phyloP scores from a whole-genome alignment of 2,888 invertebrate genomes.

The Bombylius major region DNA sequence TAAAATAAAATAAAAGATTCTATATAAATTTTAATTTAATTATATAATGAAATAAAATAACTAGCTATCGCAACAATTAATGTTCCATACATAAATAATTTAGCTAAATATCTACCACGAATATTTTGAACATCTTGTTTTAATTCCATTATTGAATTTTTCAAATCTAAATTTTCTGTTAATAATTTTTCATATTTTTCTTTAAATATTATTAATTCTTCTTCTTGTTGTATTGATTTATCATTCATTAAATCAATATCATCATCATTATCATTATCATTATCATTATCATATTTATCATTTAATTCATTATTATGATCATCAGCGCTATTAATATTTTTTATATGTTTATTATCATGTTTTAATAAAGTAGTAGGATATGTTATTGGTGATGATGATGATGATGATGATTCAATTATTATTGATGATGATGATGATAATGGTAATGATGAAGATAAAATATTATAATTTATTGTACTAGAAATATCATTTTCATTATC shows the following conservation, averaged over 20 bases:
- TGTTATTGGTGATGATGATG: neutral
- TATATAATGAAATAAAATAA: conserved; percentile 19
- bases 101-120: conserved; percentile 18
- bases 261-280: conserved; percentile 8
- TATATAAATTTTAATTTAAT: too few relatives aligned
- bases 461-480: too few relatives aligned
- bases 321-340: too few relatives aligned
- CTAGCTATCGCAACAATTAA: conserved; percentile 26
- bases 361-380: neutral
- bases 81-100: conserved; percentile 25
- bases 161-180: conserved; percentile 27
- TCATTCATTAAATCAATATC: conserved; percentile 26
- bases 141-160: conserved; percentile 26
- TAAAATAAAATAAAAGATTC: too few relatives aligned
- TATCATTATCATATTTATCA: too few relatives aligned
- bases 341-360: neutral
- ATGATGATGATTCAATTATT: too few relatives aligned
- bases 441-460: neutral
- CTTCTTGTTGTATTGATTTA: conserved; percentile 27
- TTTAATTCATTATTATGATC: too few relatives aligned
- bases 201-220: conserved; percentile 34
- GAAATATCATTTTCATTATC: neutral
- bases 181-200: conserved; percentile 30
- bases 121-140: conserved; percentile 20
- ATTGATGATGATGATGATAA: neutral